Percentiles rank a stretch among this genome's conserved stretches.
Conservation (phyloP, 2,113 vertebrate genomes). For the Oncorhynchus tshawytscha region DNA sequence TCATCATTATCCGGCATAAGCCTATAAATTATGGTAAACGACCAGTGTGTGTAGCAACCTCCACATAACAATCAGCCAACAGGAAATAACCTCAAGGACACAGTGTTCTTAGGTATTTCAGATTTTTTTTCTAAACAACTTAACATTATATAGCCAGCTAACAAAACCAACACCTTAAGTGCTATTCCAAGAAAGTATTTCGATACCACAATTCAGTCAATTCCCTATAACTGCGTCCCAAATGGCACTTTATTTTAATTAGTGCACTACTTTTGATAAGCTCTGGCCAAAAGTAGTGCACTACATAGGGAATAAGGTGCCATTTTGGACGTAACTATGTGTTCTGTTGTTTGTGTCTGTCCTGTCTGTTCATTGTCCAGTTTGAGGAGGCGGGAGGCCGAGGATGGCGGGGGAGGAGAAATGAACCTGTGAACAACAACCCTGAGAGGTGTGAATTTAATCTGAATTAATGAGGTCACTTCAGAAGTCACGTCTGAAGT, state of each 20-base stretch:
- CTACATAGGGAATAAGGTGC: too few relatives aligned
- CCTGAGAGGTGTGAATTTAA: constrained; percentile 69
- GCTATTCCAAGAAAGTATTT: constrained; percentile 15
- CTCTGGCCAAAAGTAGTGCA: too few relatives aligned
- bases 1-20: constrained; percentile 9
- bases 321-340: neutral
- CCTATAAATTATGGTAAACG: constrained; percentile 1
- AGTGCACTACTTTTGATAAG: too few relatives aligned
- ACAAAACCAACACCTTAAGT: constrained; percentile 1
- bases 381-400: neutral
- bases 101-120: neutral
- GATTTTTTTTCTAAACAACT: too few relatives aligned
- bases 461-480: constrained; percentile 71
- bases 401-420: constrained; percentile 8
- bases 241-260: too few relatives aligned
- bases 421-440: constrained; percentile 57
- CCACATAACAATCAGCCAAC: neutral
- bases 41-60: neutral
- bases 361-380: constrained; percentile 22
- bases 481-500: constrained; percentile 48
- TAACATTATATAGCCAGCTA: constrained; percentile 22
- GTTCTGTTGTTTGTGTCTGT: constrained; percentile 31
- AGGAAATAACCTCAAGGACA: neutral
- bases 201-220: constrained; percentile 9
- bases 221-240: neutral